phyloP scores from a whole-genome alignment of 2,888 invertebrate species.

The Liodrosophila aerea region DNA sequence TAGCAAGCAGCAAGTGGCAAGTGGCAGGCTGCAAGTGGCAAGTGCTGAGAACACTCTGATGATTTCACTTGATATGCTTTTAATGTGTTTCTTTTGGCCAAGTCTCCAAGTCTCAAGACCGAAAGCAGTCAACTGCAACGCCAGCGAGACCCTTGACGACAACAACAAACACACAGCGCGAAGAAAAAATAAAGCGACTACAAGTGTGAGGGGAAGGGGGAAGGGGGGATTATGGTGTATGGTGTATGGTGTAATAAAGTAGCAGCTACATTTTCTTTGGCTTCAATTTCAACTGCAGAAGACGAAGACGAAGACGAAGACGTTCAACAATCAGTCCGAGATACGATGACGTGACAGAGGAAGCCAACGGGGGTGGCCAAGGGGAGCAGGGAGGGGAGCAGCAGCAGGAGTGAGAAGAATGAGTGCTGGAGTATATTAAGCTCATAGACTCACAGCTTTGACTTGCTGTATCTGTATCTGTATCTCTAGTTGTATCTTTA shows the following conservation, averaged over 20 bases:
- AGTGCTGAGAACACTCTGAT: conserved; percentile 63
- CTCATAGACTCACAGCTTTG: conserved; percentile 70
- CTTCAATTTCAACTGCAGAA: conserved; percentile 76
- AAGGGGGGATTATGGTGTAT: too few relatives aligned
- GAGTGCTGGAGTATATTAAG: conserved; percentile 44
- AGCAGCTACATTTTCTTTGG: conserved; percentile 63
- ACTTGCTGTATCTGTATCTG: conserved; percentile 4
- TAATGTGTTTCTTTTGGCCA: conserved; percentile 70
- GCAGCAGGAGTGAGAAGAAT: conserved; percentile 20
- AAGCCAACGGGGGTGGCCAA: background rate
- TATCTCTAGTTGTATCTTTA: conserved; percentile 12
- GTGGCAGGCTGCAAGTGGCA: conserved; percentile 37
- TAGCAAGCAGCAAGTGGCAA: conserved; percentile 25
- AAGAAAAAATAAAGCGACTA: conserved; percentile 4
- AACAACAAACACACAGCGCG: too few relatives aligned
- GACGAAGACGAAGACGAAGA: too few relatives aligned
- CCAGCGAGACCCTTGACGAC: conserved; percentile 53
- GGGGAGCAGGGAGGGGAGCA: conserved; percentile 1
- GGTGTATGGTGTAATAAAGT: conserved; percentile 68
- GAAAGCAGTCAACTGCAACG: conserved; percentile 72
- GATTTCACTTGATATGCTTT: conserved; percentile 73
- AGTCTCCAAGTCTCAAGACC: conserved; percentile 9
- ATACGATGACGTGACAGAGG: background rate
- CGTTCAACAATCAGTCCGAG: conserved; percentile 53
- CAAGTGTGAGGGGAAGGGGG: background rate